phyloP scores from a whole-genome alignment of 1,140 invertebrate species.

The Zophobas morio region DNA sequence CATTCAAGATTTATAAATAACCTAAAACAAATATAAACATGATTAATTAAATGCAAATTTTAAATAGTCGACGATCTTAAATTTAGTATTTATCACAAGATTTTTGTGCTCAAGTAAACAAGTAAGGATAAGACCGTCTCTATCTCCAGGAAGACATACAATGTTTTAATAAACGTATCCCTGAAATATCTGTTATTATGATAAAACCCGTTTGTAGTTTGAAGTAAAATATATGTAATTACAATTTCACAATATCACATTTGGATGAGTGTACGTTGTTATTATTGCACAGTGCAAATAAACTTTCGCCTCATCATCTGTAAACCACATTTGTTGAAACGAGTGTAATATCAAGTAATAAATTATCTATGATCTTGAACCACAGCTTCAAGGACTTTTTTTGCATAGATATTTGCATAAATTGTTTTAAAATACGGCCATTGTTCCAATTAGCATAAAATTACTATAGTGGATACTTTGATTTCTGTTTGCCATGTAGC shows the following conservation, averaged over 20 bases:
- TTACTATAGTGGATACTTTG: conserved; percentile 30
- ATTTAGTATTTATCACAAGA: too few relatives aligned
- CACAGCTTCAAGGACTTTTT: conserved; percentile 28
- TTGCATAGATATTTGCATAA: conserved; percentile 22
- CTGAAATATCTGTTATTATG: too few relatives aligned
- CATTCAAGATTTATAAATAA: too few relatives aligned
- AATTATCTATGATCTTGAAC: conserved; percentile 40
- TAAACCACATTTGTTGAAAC: conserved; percentile 15
- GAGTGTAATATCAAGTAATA: conserved; percentile 24
- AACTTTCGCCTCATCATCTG: conserved; percentile 19
- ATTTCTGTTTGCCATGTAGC: not conserved
- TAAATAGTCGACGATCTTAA: too few relatives aligned
- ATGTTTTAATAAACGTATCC: too few relatives aligned
- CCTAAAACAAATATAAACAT: too few relatives aligned
- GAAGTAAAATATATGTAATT: not conserved
- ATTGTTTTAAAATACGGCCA: conserved; percentile 34
- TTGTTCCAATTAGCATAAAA: conserved; percentile 42
- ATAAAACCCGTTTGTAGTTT: too few relatives aligned
- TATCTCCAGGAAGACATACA: too few relatives aligned
- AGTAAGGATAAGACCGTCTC: too few relatives aligned
- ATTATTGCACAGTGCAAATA: not conserved
- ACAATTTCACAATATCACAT: conserved; percentile 11
- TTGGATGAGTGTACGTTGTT: not conserved
- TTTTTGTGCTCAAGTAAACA: too few relatives aligned
- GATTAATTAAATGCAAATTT: too few relatives aligned